Evolutionary conservation across 2,888 invertebrate species (phyloP).

Genomic region (Drosophila lutescens): DNA sequence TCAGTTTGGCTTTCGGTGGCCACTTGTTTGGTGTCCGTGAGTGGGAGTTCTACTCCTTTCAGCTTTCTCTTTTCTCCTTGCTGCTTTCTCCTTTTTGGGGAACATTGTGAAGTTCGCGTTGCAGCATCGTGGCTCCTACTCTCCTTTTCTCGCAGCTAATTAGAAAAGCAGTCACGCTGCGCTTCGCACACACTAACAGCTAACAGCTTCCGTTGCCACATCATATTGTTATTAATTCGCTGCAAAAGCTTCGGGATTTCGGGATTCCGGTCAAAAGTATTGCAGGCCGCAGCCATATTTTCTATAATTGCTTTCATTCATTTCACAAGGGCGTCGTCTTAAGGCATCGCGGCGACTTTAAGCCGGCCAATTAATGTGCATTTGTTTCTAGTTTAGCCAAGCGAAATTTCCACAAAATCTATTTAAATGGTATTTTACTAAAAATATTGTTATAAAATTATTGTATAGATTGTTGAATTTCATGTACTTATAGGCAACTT

Average conservation of each 20-base stretch:
- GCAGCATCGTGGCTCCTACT: neutral
- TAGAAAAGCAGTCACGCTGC: constrained; percentile 56
- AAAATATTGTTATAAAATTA: too few species aligned
- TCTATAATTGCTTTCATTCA: constrained; percentile 34
- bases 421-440: neutral
- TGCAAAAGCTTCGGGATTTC: constrained; percentile 11
- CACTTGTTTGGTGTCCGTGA: neutral
- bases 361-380: constrained; percentile 53
- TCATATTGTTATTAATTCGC: constrained; percentile 46
- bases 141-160: constrained; percentile 36
- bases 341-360: constrained; percentile 6
- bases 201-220: constrained; percentile 25
- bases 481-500: too few species aligned
- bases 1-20: neutral
- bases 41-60: neutral
- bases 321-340: constrained; percentile 10
- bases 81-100: neutral
- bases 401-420: neutral
- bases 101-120: neutral
- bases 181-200: constrained; percentile 9
- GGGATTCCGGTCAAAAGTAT: neutral
- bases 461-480: too few species aligned
- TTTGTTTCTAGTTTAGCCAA: constrained; percentile 34
- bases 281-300: constrained; percentile 23
- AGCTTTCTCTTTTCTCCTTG: neutral